These are phyloP conservation scores for Seladonia tumulorum DNA, from an alignment of 2,888 invertebrate genomes.

Conservation along the genomic window DNA sequence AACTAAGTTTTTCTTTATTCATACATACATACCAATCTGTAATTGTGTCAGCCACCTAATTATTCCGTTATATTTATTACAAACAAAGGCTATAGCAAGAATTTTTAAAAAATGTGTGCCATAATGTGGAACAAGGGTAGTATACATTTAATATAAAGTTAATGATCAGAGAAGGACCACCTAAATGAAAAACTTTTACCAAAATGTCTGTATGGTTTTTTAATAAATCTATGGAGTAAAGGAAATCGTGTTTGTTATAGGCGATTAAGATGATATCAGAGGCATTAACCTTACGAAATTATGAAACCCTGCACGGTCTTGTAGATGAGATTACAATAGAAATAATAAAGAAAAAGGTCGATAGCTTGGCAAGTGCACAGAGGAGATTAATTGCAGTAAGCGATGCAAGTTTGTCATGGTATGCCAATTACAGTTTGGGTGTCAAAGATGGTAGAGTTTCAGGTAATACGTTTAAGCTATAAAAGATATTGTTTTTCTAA, in stretches of 20 bases:
- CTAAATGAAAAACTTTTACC: not conserved
- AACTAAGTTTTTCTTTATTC: not conserved
- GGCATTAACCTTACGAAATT: constrained; percentile 83
- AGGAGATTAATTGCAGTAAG: constrained; percentile 65
- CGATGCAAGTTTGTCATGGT: constrained; percentile 28
- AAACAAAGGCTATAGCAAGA: not conserved
- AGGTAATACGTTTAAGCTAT: constrained; percentile 9
- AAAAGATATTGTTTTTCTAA: not conserved
- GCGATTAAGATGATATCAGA: constrained; percentile 83
- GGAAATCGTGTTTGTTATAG: constrained; percentile 74
- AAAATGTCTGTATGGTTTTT: too few species aligned
- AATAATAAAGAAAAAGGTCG: constrained; percentile 80
- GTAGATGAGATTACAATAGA: constrained; percentile 82
- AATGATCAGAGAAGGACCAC: not conserved
- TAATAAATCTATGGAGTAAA: not conserved
- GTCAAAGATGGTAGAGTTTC: not conserved
- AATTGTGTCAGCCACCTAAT: not conserved
- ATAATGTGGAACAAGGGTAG: not conserved
- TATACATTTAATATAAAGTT: not conserved
- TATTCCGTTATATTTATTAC: not conserved
- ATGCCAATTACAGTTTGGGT: constrained; percentile 36
- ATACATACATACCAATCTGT: too few species aligned
- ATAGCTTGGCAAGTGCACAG: constrained; percentile 62
- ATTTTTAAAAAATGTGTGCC: not conserved
- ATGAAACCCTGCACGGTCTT: constrained; percentile 82